A percentile compares a stretch with the other conserved stretches of the same genome.
phyloP scores from a whole-genome alignment of 2,797 vertebrate genomes.

The Chelon auratus region DNA sequence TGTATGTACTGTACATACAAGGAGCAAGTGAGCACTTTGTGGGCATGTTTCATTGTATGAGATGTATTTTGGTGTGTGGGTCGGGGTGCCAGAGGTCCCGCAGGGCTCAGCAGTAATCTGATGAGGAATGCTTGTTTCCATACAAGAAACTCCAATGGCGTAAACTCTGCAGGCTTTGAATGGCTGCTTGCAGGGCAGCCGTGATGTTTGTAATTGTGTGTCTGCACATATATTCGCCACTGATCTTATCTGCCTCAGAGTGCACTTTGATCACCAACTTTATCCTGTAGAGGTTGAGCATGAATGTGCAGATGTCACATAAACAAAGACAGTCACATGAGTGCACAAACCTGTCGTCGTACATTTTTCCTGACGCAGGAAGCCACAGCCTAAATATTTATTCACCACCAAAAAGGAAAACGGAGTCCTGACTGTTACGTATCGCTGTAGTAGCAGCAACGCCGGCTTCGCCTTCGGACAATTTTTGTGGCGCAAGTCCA shows the following conservation, averaged over 20 bases:
- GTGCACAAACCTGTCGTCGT: neutral
- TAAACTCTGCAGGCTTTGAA: conserved; percentile 24
- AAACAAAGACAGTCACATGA: conserved; percentile 23
- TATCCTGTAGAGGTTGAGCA: neutral
- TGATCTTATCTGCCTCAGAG: conserved; percentile 33
- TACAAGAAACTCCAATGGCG: conserved; percentile 41
- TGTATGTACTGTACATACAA: neutral
- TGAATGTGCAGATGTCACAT: conserved; percentile 13
- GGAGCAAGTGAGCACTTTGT: conserved; percentile 19
- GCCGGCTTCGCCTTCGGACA: neutral
- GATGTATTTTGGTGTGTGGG: conserved; percentile 34
- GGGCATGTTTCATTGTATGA: conserved; percentile 21
- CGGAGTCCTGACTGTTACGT: neutral
- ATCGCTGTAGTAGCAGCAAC: neutral
- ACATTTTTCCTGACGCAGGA: neutral
- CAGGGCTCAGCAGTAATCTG: conserved; percentile 76
- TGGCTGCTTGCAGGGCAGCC: conserved; percentile 8
- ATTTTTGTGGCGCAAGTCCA: neutral
- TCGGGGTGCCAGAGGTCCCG: conserved; percentile 22
- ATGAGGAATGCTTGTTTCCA: conserved; percentile 77
- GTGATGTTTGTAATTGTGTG: conserved; percentile 18
- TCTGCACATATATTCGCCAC: neutral
- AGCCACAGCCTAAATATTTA: neutral
- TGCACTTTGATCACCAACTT: conserved; percentile 59
- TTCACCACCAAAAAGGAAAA: neutral